phyloP scores from a whole-genome alignment of 2,113 vertebrate genomes.

The Lepus americanus region DNA sequence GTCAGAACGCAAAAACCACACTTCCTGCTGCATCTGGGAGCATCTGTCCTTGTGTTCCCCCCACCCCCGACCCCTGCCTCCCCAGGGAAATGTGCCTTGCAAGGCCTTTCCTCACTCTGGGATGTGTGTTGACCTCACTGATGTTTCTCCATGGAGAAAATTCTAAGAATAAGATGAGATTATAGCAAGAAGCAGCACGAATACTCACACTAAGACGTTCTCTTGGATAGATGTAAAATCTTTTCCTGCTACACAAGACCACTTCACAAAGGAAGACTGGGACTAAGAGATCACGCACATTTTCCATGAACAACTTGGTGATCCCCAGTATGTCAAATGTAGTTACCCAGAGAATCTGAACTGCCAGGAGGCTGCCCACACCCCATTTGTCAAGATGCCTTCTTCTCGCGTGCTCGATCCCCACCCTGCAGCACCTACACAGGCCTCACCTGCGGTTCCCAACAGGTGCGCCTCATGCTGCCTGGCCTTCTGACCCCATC shows the following conservation, averaged over 20 bases:
- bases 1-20: neutral
- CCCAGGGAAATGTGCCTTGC: neutral
- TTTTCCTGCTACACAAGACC: neutral
- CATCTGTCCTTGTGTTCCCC: neutral
- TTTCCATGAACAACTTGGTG: no score
- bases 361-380: neutral
- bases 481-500: neutral
- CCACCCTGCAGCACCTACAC: neutral
- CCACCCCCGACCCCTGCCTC: neutral
- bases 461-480: neutral
- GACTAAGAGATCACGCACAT: no score
- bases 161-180: neutral
- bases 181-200: neutral
- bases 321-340: neutral
- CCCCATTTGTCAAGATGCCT: neutral
- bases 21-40: neutral
- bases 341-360: neutral
- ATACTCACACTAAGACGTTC: neutral
- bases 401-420: neutral
- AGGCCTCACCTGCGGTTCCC: neutral
- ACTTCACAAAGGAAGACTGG: no score
- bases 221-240: neutral
- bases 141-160: slow-evolving; percentile 52
- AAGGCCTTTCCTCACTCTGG: neutral
- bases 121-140: neutral